A percentile compares a stretch with the other conserved stretches of the same genome.
These are phyloP conservation scores for Rhabdornis inornatus DNA, from an alignment of 2,113 vertebrate species.

Conservation along the genomic window DNA sequence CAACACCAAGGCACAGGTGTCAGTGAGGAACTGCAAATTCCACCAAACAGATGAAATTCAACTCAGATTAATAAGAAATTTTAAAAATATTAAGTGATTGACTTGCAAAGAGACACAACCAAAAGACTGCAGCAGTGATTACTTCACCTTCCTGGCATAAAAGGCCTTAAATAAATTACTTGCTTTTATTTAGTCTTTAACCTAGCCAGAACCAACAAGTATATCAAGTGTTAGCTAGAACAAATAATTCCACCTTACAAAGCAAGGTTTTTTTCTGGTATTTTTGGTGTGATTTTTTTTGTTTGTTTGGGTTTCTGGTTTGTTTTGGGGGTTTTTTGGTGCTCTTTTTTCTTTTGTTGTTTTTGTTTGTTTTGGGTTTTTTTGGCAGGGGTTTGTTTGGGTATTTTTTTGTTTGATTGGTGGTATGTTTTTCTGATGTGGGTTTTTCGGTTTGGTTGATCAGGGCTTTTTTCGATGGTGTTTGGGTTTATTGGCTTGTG, in stretches of 20 bases:
- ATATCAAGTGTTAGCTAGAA: neutral
- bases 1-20: neutral
- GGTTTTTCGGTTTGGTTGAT: rapidly evolving
- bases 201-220: neutral
- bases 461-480: too few species aligned
- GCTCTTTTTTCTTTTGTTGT: neutral
- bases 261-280: too few species aligned
- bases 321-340: neutral
- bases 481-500: neutral
- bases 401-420: neutral
- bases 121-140: neutral
- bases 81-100: neutral
- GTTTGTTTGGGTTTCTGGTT: neutral
- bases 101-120: neutral
- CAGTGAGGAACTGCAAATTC: neutral
- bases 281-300: neutral
- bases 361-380: neutral
- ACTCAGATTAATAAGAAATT: neutral
- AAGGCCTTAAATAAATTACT: neutral
- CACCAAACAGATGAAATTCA: neutral
- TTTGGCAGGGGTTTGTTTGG: too few species aligned
- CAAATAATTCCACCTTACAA: neutral
- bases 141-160: neutral
- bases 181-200: neutral
- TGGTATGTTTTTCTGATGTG: too few species aligned